A percentile compares a stretch with the other conserved stretches of the same genome.
Evolutionary conservation across 1,140 invertebrate species (phyloP).

Genomic region (Drosophila simulans): DNA sequence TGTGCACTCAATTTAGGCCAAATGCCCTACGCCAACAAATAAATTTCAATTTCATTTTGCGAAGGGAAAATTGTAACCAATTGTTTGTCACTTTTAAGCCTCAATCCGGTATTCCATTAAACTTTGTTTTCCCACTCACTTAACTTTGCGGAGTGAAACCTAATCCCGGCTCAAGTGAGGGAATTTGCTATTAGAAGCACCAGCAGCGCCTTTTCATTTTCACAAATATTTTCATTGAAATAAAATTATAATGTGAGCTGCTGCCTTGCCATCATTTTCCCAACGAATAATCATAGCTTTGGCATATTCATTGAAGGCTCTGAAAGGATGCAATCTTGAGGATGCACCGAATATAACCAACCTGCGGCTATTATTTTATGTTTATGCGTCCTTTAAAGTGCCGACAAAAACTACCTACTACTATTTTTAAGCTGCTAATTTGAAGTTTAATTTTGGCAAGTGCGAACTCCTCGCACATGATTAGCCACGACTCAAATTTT

Average conservation of each 20-base stretch:
- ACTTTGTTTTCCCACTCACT: conserved; percentile 7
- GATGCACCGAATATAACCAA: no score
- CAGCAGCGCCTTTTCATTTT: neutral
- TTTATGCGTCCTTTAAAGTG: neutral
- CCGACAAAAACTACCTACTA: neutral
- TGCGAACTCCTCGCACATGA: conserved; percentile 41
- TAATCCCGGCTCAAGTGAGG: conserved; percentile 6
- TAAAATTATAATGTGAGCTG: neutral
- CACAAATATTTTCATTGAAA: conserved; percentile 12
- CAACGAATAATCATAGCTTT: neutral
- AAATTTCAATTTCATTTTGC: conserved; percentile 5
- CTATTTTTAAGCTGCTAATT: conserved; percentile 5
- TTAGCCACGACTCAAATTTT: conserved; percentile 51
- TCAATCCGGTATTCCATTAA: conserved; percentile 8
- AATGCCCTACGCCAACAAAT: neutral
- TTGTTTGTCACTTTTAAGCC: conserved; percentile 11
- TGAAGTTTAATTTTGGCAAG: conserved; percentile 1
- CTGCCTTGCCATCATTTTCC: neutral
- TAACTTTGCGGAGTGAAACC: conserved; percentile 1
- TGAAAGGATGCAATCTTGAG: no score
- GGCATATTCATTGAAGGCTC: no score
- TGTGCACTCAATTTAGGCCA: neutral
- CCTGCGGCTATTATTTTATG: neutral
- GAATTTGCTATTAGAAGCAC: conserved; percentile 4
- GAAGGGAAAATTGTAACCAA: neutral